Base-by-base conservation (phyloP, 2,113 vertebrate genomes). In the Scatophagus argus region DNA sequence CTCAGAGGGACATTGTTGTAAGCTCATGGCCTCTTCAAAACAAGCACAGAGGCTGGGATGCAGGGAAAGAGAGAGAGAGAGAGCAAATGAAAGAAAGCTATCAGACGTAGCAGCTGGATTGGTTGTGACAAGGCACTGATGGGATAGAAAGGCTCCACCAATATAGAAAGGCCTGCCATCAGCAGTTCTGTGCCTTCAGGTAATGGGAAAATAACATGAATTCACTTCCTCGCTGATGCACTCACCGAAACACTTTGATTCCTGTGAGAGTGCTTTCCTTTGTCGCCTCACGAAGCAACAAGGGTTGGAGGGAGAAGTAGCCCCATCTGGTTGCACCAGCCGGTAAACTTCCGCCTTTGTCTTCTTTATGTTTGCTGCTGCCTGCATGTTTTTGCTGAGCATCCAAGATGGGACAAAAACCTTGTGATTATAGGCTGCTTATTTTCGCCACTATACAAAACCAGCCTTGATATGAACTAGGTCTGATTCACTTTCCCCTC, bases 181-280 rank as follows among this genome's bases (percentile, higher is more conserved):
- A 93, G 89, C 91, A 87, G 27, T 89, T 84, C 77, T 79, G 76
- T 49, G 83, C 83, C 88, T 86, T 11, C 67, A 89, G 82, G 84
- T 91, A 87, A 90, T 83, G 78, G 78, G 47, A 69, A 74, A 85
- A 90, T 84, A 85, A 87, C 88, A 82, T 38, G 65, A 74, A 85
- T 76, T 67, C 81, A 65, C 85, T 61, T 85, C 84, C 74, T 59
- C 11, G 27, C 77, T 65, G 83, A 65, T 72, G 87, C 82, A 83
- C 84, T 88, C 51, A 36, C 62, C 34, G 49, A 58, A 7, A 77
- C 84, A 61, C 79, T 83, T 63, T 71, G 82, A 80, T 76, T 90
- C 80, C 76, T 55, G 76, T 0, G 43, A 84, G 77, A 89, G 91
- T 84, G 86, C 79, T 88, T 82, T 83, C 76, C 75, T 93, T 91